Base-by-base conservation (phyloP, 2,113 vertebrate species). In the Meles meles region DNA sequence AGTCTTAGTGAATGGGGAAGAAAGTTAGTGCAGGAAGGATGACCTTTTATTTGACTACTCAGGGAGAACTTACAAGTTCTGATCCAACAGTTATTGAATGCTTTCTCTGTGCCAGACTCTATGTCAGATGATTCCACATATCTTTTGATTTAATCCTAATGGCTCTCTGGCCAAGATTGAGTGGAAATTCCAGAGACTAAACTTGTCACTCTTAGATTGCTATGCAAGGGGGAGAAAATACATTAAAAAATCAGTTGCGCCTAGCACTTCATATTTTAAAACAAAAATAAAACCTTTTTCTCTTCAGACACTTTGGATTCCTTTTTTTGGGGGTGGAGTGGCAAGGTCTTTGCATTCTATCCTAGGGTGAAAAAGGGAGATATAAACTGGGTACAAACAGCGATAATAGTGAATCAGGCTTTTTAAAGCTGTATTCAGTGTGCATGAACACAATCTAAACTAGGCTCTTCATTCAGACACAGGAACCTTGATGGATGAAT, bases 401-500 rank as follows among this genome's bases (percentile, higher is more conserved):
- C 65, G 49, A 67, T 94, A 88, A 86, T 13, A 92, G 29, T 94
- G 87, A 94, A 72, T 55, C 59, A 47, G 55, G 18, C 25, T 72
- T 93, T 27, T 44, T 82, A 17, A 55, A 65, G 29, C 59, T 89
- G 18, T 49, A 69, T 93, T 96, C 69, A 81, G 21, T 11, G 31
- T 69, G 27, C 44, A 52, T 7, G 90, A 95, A 90, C 37, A 95
- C 76, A 97, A 92, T 92, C 89, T 92, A 93, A 89, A 74, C 23
- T 18, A 95, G n/a, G 65, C 37, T 96, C 29, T 95, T 97, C 93
- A 85, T 61, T 97, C 93, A 96, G 83, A 90, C 74, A 57, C 37
- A 86, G 86, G 94, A 96, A 90, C 25, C 31, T 89, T 87, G 77
- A 83, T 87, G 88, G 82, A 57, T 95, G 93, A 98, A 97, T 97